Conservation (phyloP, 2,888 invertebrate species). For the Glyphotaelius pellucidus region DNA sequence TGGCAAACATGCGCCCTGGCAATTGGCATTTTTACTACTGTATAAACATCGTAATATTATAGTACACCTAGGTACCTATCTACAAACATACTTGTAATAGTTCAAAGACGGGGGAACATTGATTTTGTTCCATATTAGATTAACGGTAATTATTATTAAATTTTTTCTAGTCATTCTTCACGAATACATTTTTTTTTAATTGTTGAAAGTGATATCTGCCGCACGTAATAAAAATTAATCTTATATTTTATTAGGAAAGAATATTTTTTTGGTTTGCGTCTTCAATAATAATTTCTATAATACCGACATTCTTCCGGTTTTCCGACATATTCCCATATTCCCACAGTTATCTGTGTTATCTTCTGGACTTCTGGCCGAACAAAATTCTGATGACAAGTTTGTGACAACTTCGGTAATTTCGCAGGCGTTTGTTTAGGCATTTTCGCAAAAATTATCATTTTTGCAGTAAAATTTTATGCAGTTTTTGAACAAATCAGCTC, state of each 20-base stretch:
- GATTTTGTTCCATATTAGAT: too few relatives aligned
- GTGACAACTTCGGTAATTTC: too few relatives aligned
- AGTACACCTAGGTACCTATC: too few relatives aligned
- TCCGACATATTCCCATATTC: not conserved
- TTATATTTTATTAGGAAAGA: not conserved
- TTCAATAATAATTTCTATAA: not conserved
- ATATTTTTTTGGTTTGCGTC: not conserved
- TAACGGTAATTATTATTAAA: too few relatives aligned
- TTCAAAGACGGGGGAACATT: too few relatives aligned
- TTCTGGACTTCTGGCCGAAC: not conserved
- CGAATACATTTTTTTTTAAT: too few relatives aligned
- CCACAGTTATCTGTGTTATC: not conserved
- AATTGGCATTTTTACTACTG: too few relatives aligned
- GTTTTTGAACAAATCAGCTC: not conserved
- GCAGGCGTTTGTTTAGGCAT: not conserved
- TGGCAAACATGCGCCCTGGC: too few relatives aligned
- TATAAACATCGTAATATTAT: too few relatives aligned
- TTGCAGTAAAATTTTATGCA: not conserved
- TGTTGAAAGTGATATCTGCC: not conserved
- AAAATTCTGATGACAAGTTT: not conserved
- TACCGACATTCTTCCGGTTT: not conserved
- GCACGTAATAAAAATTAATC: not conserved
- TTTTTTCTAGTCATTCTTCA: too few relatives aligned
- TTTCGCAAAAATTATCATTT: not conserved
- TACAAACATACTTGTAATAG: too few relatives aligned